phyloP scores from a whole-genome alignment of 2,888 invertebrate species.

The Dyspetes luteomarginatus region DNA sequence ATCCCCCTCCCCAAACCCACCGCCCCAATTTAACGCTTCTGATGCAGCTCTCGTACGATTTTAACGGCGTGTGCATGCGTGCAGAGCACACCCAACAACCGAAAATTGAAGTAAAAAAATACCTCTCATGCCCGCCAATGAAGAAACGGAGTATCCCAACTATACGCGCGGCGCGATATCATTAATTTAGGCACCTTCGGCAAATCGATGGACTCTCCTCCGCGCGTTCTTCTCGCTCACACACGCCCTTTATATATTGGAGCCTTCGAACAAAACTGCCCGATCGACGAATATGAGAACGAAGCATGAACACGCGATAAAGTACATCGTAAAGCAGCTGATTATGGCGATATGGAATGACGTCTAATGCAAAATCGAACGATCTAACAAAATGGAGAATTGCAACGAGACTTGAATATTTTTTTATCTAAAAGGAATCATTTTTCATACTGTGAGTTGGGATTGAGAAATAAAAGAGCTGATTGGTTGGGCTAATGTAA shows the following conservation, averaged over 20 bases:
- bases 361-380: background rate
- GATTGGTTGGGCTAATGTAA: background rate
- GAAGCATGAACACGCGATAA: conserved; percentile 34
- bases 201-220: conserved; percentile 69
- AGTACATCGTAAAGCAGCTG: conserved; percentile 26
- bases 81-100: conserved; percentile 59
- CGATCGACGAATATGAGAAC: background rate
- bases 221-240: conserved; percentile 24
- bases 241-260: conserved; percentile 61
- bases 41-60: background rate
- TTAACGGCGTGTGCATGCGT: conserved; percentile 31
- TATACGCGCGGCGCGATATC: conserved; percentile 70
- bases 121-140: conserved; percentile 18
- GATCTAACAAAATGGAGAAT: background rate
- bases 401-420: no score
- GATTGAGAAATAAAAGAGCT: no score
- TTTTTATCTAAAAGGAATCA: no score
- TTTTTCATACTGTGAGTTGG: no score
- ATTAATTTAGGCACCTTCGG: conserved; percentile 77
- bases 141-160: conserved; percentile 64
- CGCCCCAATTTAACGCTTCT: background rate
- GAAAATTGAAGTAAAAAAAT: conserved; percentile 71
- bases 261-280: conserved; percentile 24
- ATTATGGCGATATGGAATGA: conserved; percentile 5
- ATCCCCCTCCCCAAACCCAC: background rate